Percentiles rank a stretch among this genome's conserved stretches.
Conservation (phyloP, 2,888 invertebrate species). For the Mythimna pallens region DNA sequence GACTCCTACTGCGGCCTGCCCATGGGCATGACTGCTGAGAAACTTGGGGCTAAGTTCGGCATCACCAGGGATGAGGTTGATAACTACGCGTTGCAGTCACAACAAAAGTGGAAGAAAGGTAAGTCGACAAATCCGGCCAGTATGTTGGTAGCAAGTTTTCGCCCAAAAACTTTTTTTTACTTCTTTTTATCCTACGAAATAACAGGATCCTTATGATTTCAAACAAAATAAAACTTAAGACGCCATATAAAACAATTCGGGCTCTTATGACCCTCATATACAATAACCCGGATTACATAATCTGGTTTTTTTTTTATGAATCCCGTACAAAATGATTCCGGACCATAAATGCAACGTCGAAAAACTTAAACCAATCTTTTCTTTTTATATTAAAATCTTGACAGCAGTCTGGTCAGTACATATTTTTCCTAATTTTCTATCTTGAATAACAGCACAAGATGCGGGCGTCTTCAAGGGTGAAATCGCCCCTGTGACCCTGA, state of each 20-base stretch:
- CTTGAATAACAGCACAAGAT: constrained; percentile 92
- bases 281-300: not conserved
- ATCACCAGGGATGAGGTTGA: constrained; percentile 96
- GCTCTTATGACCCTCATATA: not conserved
- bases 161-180: not conserved
- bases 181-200: not conserved
- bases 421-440: not conserved
- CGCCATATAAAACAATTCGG: too few relatives aligned
- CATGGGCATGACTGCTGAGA: constrained; percentile 99
- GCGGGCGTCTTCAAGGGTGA: constrained; percentile 97
- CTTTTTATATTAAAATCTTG: not conserved
- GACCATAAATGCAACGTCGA: not conserved
- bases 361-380: not conserved
- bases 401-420: not conserved
- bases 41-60: constrained; percentile 95
- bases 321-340: not conserved
- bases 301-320: not conserved
- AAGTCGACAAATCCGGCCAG: constrained; percentile 53
- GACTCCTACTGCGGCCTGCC: constrained; percentile 97
- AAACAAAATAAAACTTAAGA: not conserved
- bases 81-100: constrained; percentile 95
- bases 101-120: constrained; percentile 96
- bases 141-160: not conserved
- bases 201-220: not conserved
- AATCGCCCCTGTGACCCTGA: constrained; percentile 95